Evolutionary conservation across 2,113 vertebrate species (phyloP), one percentile per base, ranked within the genome.

Genomic region (Lophochroa leadbeateri): DNA sequence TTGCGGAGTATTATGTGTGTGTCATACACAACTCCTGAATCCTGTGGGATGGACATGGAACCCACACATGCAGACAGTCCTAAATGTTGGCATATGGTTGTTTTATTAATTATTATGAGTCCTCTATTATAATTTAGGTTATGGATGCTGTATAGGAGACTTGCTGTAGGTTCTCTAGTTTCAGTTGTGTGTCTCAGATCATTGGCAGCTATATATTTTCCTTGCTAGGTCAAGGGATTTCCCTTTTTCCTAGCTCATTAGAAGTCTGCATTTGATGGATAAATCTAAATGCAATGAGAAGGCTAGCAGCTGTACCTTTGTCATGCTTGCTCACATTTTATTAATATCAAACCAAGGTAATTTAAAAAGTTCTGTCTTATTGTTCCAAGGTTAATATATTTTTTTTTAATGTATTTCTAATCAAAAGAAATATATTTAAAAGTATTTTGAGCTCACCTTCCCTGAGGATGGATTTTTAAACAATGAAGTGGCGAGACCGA

Each of bases 171-270:
- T 78, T 25, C 41, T 74, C 29, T 19, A 3, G 21, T 79, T 84
- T 74, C 81, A 90, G 53, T 74, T 97, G 29, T 60, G 23, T 79
- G 57, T 65, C 58, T 94, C 76, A 46, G 70, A 83, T 90, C 86
- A 85, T 77, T 96, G 93, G 91, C 79, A 96, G 85, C 77, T 93
- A 41, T 70, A 76, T 86, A 83, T 95, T 97, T 97, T 93, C 85
- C 95, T 96, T 88, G 78, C 75, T 90, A 78, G 94, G 88, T 86
- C 93, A 95, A 65, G 88, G 91, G 96, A 81, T 49, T 88, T 90
- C 96, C 76, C 80, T 81, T 96, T 96, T 88, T 69, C 55, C 81
- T 94, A 93, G 61, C 82, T 96, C 96, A 78, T 89, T 57, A 49
- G 86, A 89, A 92, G n/a, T 95, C 53, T 85, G 9, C 16, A 7